Evolutionary conservation across 2,888 invertebrate species (phyloP).

Genomic region (Andricus quercusramuli): DNA sequence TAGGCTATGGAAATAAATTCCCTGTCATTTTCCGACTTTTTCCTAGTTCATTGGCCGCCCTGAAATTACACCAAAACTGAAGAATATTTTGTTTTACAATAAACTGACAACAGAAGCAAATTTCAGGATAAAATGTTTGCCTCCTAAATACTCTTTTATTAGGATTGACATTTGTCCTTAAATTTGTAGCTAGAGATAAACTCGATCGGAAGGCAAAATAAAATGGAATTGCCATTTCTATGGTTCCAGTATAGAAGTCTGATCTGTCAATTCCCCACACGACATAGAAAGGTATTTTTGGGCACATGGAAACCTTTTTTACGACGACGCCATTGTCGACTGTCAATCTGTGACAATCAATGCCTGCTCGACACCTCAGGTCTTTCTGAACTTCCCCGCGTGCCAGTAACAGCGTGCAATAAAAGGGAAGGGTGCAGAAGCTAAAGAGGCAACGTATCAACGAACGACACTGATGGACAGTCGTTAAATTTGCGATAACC

Average conservation of each 20-base stretch:
- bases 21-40: too few relatives aligned
- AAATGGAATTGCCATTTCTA: constrained; percentile 17
- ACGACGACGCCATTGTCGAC: constrained; percentile 28
- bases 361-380: constrained; percentile 37
- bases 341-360: constrained; percentile 39
- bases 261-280: constrained; percentile 31
- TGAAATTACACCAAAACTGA: too few relatives aligned
- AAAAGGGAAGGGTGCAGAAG: background rate
- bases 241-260: constrained; percentile 11
- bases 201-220: constrained; percentile 16
- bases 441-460: constrained; percentile 21
- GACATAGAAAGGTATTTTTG: constrained; percentile 32
- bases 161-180: constrained; percentile 32
- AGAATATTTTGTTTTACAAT: too few relatives aligned
- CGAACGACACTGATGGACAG: constrained; percentile 31
- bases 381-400: constrained; percentile 27
- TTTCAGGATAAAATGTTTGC: background rate
- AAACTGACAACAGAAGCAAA: background rate
- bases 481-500: constrained; percentile 4
- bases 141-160: constrained; percentile 19
- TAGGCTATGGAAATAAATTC: too few relatives aligned
- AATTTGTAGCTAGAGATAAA: constrained; percentile 18
- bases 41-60: too few relatives aligned
- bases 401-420: constrained; percentile 14
- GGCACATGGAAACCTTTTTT: constrained; percentile 34